A percentile compares a stretch with the other conserved stretches of the same genome.
Evolutionary conservation across 2,113 vertebrate species (phyloP).

Genomic region (Vireo altiloquus): DNA sequence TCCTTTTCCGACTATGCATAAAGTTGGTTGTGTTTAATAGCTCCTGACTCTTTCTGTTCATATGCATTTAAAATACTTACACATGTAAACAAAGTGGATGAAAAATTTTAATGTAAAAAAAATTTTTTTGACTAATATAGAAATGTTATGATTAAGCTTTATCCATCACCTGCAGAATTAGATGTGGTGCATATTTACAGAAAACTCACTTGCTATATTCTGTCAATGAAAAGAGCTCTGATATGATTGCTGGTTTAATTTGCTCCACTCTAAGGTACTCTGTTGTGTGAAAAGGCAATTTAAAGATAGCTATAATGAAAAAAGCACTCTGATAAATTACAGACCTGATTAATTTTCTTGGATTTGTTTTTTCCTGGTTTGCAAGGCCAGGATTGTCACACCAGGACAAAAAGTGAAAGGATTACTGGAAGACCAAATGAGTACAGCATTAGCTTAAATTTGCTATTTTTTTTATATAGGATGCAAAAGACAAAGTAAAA

Average conservation of each 20-base stretch:
- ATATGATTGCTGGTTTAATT: neutral
- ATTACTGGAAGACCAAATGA: neutral
- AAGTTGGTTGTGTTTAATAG: neutral
- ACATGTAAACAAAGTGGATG: neutral
- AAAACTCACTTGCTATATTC: neutral
- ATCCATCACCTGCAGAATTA: neutral
- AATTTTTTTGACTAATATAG: neutral
- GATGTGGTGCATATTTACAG: neutral
- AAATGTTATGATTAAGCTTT: neutral
- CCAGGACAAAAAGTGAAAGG: neutral
- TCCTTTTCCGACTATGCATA: neutral
- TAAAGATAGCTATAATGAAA: neutral
- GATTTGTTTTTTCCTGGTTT: neutral
- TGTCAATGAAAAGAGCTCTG: neutral
- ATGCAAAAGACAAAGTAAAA: neutral
- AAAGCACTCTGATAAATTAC: neutral
- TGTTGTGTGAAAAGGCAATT: neutral
- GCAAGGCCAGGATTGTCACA: neutral
- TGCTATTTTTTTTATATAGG: neutral
- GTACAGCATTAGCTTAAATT: neutral
- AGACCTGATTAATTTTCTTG: neutral
- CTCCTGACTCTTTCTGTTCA: neutral
- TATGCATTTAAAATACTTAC: neutral
- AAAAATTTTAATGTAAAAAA: neutral
- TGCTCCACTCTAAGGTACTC: neutral